Evolutionary conservation across 2,888 invertebrate species (phyloP).

Genomic region (Crocallis elinguaria): DNA sequence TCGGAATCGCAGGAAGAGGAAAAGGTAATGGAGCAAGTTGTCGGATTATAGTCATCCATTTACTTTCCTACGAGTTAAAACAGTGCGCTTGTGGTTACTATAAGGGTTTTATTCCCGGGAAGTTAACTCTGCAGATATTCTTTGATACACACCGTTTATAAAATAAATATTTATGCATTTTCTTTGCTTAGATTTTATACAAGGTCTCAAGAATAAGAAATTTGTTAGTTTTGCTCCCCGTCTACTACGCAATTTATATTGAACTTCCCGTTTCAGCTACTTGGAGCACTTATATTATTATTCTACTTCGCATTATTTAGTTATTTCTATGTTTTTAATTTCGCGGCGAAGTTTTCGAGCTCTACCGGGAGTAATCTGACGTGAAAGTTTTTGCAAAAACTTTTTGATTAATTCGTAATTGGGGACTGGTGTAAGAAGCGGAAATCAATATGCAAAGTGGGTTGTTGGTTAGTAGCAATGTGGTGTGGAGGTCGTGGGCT

Average conservation of each 20-base stretch:
- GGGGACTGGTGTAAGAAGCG: slow-evolving; percentile 32
- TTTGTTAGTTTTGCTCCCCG: not conserved
- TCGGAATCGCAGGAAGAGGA: no score
- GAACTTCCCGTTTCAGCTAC: not conserved
- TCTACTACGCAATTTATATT: slow-evolving; percentile 8
- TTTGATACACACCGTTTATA: no score
- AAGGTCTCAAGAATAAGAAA: not conserved
- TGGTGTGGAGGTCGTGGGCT: slow-evolving; percentile 59
- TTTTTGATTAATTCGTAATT: slow-evolving; percentile 12
- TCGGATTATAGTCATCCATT: no score
- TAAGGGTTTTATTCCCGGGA: no score
- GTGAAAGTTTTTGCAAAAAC: slow-evolving; percentile 1
- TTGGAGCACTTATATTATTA: not conserved
- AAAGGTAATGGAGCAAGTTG: no score
- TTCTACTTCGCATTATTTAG: not conserved
- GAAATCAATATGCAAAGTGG: slow-evolving; percentile 69
- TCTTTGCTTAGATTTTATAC: not conserved
- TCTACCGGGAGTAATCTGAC: not conserved
- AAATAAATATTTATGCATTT: not conserved
- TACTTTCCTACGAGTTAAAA: no score
- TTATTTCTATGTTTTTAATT: slow-evolving; percentile 1
- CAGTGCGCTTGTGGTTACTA: no score
- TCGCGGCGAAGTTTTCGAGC: not conserved
- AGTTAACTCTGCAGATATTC: no score
- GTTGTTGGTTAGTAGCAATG: slow-evolving; percentile 55